Conservation (phyloP, 2,113 vertebrate species). For the Ursus arctos region DNA sequence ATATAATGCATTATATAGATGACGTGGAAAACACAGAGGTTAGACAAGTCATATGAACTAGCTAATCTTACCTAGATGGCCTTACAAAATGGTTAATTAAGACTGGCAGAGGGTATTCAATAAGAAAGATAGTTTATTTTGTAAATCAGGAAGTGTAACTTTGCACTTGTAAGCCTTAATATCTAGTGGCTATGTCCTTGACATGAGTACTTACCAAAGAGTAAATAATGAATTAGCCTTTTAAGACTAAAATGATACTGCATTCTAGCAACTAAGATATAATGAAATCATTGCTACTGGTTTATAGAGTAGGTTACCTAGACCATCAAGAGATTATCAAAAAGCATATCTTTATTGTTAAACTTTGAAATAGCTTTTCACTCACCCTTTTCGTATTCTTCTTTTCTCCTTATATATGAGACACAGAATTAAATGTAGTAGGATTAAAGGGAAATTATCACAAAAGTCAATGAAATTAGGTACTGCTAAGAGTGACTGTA, state of each 20-base stretch:
- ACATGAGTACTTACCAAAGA: background rate
- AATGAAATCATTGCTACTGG: background rate
- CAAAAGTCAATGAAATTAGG: conserved; percentile 30
- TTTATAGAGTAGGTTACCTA: background rate
- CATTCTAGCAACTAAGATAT: background rate
- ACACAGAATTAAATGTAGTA: background rate
- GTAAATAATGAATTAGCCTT: background rate
- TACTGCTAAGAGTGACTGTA: background rate
- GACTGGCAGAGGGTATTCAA: background rate
- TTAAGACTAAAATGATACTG: background rate
- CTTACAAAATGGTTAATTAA: background rate
- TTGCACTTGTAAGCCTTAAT: background rate
- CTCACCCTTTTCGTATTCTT: background rate
- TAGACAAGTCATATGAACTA: background rate
- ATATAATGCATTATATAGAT: background rate
- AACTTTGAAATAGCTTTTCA: background rate
- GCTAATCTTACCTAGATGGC: background rate
- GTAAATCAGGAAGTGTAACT: background rate
- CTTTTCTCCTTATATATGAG: background rate
- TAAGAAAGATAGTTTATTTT: conserved; percentile 17
- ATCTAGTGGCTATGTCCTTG: background rate
- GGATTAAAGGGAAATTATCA: background rate
- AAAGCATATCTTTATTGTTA: background rate
- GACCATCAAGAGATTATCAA: background rate
- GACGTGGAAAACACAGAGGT: background rate